Base-by-base conservation (phyloP, 2,797 vertebrate genomes). In the Distichodus sexfasciatus region DNA sequence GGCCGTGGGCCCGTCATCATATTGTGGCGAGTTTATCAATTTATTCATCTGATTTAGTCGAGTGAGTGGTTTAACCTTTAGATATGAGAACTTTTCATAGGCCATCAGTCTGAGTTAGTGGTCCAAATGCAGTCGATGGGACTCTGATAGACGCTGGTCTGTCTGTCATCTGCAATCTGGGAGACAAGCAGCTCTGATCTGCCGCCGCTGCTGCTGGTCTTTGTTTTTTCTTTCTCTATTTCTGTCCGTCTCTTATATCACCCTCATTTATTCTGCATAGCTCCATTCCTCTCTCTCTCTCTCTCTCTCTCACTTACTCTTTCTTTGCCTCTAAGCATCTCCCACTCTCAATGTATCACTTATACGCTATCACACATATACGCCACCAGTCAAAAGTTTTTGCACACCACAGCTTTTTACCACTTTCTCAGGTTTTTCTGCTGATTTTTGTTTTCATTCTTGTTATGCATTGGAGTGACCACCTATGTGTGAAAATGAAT, bases 111-210 rank as follows among this genome's bases (percentile, higher is more conserved):
- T 77, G 38, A 50, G 38, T 79, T 78, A 62, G 28, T 6, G 41
- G 33, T 23, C 19, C 36, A 23, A 50, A 68, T 38, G 38, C 47
- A 48, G 64, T 73, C 55, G 71, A 69, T 17, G 41, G 35, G 31
- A 75, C 77, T 53, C 35, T 72, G 78, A 85, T 66, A 69, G 60
- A 82, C 76, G 58, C 57, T 58, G 60, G 62, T 33, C 66, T 54
- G 48, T 84, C 77, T 78, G 79, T 83, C 79, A 72, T 33, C 17
- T 76, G 63, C 72, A 76, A 80, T 82, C 77, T 64, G 29, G 57
- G 60, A 70, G 44, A 69, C 47, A 76, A 81, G 69, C 69, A 80
- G 84, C 76, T 77, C 46, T 55, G 64, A 69, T 5, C 29, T 21
- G 51, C 59, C n/a, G 1, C 12, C 38, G 31, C n/a, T 47, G 48